Base-by-base conservation (phyloP, 2,888 invertebrate genomes). In the Helobdella robusta region DNA sequence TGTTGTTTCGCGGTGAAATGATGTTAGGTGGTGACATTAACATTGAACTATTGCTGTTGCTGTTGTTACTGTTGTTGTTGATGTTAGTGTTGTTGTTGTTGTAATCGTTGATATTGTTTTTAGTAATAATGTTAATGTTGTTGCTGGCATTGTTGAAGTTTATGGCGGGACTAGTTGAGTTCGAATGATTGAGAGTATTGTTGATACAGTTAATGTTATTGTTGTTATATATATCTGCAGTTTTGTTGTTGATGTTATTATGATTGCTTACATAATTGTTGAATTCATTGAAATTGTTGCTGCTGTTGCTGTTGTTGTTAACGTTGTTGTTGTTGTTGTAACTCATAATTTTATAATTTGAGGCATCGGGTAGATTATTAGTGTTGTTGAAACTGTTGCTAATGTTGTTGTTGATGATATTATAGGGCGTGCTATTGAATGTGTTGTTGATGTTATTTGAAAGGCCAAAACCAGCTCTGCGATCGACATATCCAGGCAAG, bases 361-460 rank as follows among this genome's bases (percentile, higher is more conserved):
- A n/a, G 6, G 28, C 30, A 25, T 54, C 32, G 5, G 25, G 5
- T 4, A 8, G 20, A 5, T 8, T 50, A 25, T 18, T 50, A 50
- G n/a, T 50, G n/a, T 50, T 50, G 50, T 50, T 50, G 50, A 50
- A 23, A 25, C n/a, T 5, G 50, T 50, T 50, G 50, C n/a, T n/a
- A n/a, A 8, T 50, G 50, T 50, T 50, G 50, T 50, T 50, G 20
- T 11, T 11, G 54, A 25, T 54, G 54, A 32, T 54, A 32, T 30
- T 54, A 23, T 18, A 32, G 54, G 30, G 28, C 6, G 50, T 54
- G 30, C 4, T 54, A 23, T 23, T 20, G 5, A 54, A 23, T 28
- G 8, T n/a, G 11, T 54, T 54, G 25, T 18, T 50, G n/a, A 8
- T 50, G n/a, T 18, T 50, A n/a, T n/a, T n/a, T n/a, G n/a, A n/a